Conservation (phyloP, 2,888 invertebrate genomes). For the Eudasyphora cyanicolor region DNA sequence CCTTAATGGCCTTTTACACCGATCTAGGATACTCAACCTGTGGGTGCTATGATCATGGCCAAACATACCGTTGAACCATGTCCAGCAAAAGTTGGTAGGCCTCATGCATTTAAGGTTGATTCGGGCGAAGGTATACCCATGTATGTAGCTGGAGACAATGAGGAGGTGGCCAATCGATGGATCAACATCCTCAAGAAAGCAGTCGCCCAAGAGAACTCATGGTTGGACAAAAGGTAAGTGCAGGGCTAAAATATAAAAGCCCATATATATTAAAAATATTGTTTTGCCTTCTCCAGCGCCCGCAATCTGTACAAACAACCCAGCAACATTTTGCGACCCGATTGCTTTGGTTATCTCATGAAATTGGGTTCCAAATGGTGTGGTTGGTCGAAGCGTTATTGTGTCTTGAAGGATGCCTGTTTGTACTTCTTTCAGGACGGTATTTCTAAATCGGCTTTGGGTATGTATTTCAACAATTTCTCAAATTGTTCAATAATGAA, state of each 20-base stretch:
- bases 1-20: background rate
- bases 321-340: conserved; percentile 88
- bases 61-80: conserved; percentile 88
- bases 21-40: conserved; percentile 89
- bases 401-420: conserved; percentile 96
- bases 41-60: conserved; percentile 92
- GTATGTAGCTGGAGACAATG: conserved; percentile 90
- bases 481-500: background rate
- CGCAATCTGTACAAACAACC: conserved; percentile 91
- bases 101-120: conserved; percentile 86
- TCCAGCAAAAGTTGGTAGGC: conserved; percentile 81
- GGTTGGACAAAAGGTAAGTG: conserved; percentile 83
- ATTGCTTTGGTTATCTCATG: conserved; percentile 95
- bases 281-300: conserved; percentile 81
- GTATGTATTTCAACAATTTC: conserved; percentile 82
- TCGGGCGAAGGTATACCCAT: conserved; percentile 87
- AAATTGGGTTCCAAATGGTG: conserved; percentile 93
- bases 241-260: background rate
- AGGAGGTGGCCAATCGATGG: conserved; percentile 88
- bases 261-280: background rate
- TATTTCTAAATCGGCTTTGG: conserved; percentile 92
- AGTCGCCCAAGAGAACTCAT: conserved; percentile 86
- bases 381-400: conserved; percentile 95
- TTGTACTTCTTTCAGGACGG: conserved; percentile 95
- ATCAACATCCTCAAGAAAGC: conserved; percentile 88